phyloP scores from a whole-genome alignment of 2,797 vertebrate species.

The Pelochelys cantorii region DNA sequence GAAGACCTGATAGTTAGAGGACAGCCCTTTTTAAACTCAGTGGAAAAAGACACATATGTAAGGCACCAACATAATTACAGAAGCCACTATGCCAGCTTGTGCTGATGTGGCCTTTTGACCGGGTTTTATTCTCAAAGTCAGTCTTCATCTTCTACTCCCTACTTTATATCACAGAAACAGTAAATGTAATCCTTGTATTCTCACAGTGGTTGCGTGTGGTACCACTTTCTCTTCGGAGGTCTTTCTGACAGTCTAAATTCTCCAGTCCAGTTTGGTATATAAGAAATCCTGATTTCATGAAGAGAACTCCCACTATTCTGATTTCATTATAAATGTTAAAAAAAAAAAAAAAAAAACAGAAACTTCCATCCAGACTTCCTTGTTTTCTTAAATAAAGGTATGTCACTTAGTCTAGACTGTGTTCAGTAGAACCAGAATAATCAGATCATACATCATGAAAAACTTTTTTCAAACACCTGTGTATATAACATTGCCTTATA shows the following conservation, averaged over 20 bases:
- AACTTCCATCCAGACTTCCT: not conserved
- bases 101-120: constrained; percentile 52
- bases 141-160: constrained; percentile 7
- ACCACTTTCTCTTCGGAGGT: not conserved
- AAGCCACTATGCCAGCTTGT: constrained; percentile 36
- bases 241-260: not conserved
- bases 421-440: not conserved
- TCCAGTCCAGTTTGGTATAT: not conserved
- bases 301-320: not conserved
- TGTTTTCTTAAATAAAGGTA: not conserved
- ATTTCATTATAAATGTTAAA: not conserved
- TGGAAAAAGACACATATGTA: constrained; percentile 53
- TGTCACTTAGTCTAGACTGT: not conserved
- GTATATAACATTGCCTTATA: not conserved
- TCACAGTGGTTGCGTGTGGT: not conserved
- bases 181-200: constrained; percentile 9
- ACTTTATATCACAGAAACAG: constrained; percentile 20
- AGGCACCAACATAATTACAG: constrained; percentile 68
- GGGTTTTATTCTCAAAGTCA: constrained; percentile 48
- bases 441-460: not conserved
- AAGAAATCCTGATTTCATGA: not conserved
- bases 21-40: constrained; percentile 68
- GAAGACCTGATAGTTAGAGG: constrained; percentile 68
- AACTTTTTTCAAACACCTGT: not conserved
- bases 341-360: not conserved